These are phyloP conservation scores for Cotesia vestalis DNA, from an alignment of 1,140 invertebrate species.

Conservation along the genomic window DNA sequence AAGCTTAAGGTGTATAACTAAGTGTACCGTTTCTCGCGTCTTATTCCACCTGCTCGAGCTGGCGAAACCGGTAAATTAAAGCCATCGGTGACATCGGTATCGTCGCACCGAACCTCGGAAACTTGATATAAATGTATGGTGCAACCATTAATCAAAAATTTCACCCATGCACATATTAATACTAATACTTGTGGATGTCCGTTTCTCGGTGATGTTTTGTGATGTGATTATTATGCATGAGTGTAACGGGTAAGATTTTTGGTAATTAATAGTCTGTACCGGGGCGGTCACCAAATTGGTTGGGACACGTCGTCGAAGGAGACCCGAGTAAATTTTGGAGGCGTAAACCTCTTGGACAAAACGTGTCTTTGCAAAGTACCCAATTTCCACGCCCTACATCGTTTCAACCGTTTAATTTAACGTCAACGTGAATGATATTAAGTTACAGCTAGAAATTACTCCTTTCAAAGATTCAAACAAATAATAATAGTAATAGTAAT, in stretches of 20 bases:
- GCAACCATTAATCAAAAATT: too few species aligned
- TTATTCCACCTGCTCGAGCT: slow-evolving; percentile 42
- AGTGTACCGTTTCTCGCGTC: slow-evolving; percentile 48
- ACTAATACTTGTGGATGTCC: too few species aligned
- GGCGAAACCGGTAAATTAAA: slow-evolving; percentile 50
- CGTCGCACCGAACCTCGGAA: slow-evolving; percentile 22
- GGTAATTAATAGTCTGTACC: slow-evolving; percentile 40
- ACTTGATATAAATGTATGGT: too few species aligned
- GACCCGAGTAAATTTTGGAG: slow-evolving; percentile 17
- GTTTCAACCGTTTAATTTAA: not conserved
- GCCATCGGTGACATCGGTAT: slow-evolving; percentile 41
- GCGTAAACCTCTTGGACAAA: slow-evolving; percentile 18
- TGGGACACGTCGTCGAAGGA: slow-evolving; percentile 15
- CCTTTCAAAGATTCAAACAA: slow-evolving; percentile 13
- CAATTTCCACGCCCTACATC: slow-evolving; percentile 5
- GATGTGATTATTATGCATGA: too few species aligned
- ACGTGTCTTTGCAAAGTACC: slow-evolving; percentile 8
- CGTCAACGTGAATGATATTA: slow-evolving; percentile 4
- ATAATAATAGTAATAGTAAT: not conserved
- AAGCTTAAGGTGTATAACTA: slow-evolving; percentile 51
- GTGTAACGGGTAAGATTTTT: slow-evolving; percentile 34
- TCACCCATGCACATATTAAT: too few species aligned
- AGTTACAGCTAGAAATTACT: slow-evolving; percentile 24
- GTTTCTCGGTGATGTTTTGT: too few species aligned
- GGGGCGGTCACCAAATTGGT: slow-evolving; percentile 39